Base-by-base conservation (phyloP, 2,113 vertebrate species). In the Suncus etruscus region DNA sequence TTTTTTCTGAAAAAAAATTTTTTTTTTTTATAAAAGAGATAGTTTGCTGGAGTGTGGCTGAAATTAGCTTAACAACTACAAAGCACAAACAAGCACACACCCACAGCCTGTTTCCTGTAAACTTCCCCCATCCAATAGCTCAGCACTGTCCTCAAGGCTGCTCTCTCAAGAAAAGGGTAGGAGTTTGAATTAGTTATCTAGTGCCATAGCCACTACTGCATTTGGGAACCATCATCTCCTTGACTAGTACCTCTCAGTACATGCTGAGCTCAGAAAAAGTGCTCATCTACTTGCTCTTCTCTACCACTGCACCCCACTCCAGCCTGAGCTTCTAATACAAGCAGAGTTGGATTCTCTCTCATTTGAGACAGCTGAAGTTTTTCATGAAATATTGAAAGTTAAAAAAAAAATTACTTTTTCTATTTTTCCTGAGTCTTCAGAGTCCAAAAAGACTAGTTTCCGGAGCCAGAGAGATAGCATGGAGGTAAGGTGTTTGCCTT, bases 401-500 rank as follows among this genome's bases (percentile, higher is more conserved):
- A 68, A 75, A 22, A 79, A 75, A 22, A 79, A 39, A 83, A 74
- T 81, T 32, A 61, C 58, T 20, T 3, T 61, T 39, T 39, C 39
- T 75, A 54, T 91, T 87, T 85, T 31, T 93, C 50, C 61, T 63
- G 3, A 39, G 18, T 90, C 39, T 29, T 82, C 77, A 77, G 27
- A 77, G 10, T 4, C 3, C 24, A 22, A 74, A 20, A 24, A 84
- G 29, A 6, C 24, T 50, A 45, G 80, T n/a, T n/a, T n/a, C n/a
- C n/a, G n/a, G n/a, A n/a, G n/a, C n/a, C n/a, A n/a, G n/a, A n/a
- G n/a, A n/a, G n/a, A n/a, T n/a, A n/a, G n/a, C n/a, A n/a, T n/a
- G n/a, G n/a, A n/a, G n/a, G n/a, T n/a, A n/a, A n/a, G n/a, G n/a
- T n/a, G n/a, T n/a, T n/a, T n/a, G n/a, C n/a, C n/a, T n/a, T n/a